Conservation (phyloP, 2,888 invertebrate species). For the Quadriops clusia region DNA sequence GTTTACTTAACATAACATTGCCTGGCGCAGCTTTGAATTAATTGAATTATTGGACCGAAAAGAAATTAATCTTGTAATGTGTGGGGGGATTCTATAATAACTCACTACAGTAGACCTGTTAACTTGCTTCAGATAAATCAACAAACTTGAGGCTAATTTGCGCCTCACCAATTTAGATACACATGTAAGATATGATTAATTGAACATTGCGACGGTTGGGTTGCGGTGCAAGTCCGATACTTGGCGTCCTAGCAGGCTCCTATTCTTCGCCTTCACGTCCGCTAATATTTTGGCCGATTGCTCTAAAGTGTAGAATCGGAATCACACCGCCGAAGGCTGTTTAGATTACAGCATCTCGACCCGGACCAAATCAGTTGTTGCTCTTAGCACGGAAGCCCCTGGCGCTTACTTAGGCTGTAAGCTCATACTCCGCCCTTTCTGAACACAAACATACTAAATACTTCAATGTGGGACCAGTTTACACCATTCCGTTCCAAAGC, state of each 20-base stretch:
- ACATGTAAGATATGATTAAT: no score
- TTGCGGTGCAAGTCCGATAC: no score
- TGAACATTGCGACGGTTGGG: no score
- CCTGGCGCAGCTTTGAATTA: constrained; percentile 35
- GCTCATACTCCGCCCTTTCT: constrained; percentile 21
- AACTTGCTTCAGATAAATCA: constrained; percentile 5
- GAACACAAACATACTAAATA: constrained; percentile 31
- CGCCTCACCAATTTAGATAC: no score
- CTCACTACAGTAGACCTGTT: constrained; percentile 18
- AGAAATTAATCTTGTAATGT: constrained; percentile 41
- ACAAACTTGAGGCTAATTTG: constrained; percentile 1
- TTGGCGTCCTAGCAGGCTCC: no score
- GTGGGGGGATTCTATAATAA: constrained; percentile 30
- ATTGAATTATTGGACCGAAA: constrained; percentile 41
- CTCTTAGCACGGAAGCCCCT: constrained; percentile 26
- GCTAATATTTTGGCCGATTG: constrained; percentile 14
- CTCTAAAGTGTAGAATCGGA: constrained; percentile 22
- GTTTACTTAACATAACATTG: constrained; percentile 36
- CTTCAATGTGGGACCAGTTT: constrained; percentile 17
- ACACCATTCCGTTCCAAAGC: no score
- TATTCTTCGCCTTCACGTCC: no score
- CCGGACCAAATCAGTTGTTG: constrained; percentile 28
- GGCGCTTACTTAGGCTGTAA: constrained; percentile 26
- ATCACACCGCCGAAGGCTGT: constrained; percentile 30
- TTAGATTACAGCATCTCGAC: constrained; percentile 31